Base-by-base conservation (phyloP, 2,113 vertebrate species). In the Piliocolobus tephrosceles region DNA sequence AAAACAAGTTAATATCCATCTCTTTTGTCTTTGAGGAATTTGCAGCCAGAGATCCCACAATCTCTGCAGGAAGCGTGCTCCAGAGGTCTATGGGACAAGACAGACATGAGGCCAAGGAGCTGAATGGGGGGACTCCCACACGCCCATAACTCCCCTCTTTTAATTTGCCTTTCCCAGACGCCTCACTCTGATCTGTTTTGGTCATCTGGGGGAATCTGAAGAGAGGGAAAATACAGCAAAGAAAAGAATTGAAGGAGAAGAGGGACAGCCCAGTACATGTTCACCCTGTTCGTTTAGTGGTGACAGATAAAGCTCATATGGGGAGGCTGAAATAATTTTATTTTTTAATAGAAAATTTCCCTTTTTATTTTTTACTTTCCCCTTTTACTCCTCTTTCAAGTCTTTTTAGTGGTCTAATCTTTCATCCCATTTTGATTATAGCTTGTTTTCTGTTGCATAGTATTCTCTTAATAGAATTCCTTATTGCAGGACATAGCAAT, bases 1-100 rank as follows among this genome's bases (percentile, higher is more conserved):
- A 43, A 55, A 64, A 80, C 17, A 38, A 40, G 57, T 70, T 80
- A 6, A 17, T 57, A 22, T 55, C 79, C 52, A 30, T 68, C 66
- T 68, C 84, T 79, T 66, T 88, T 81, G 58, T n/a, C 50, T 94
- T 73, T 72, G 93, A 90, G 55, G n/a, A 38, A 6, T 73, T 92
- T 55, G 25, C 47, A 57, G 85, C 38, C 38, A 45, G 50, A 81
- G 72, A 61, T 64, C 22, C 38, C 76, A n/a, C 30, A 13, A 11
- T 61, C 45, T 55, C 92, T 79, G 23, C 2, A n/a, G 80, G 55
- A 72, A 52, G 1, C 8, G 23, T 82, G 12, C 22, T 47, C 18
- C 45, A 30, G 9, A 16, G 61, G 64, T 68, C 61, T 93, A 2
- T 18, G 88, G 40, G 57, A 27, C 45, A 57, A 45, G 45, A 45